Evolutionary conservation across 2,797 vertebrate genomes (phyloP), one percentile per base, ranked within the genome.

Genomic region (Zonotrichia albicollis): DNA sequence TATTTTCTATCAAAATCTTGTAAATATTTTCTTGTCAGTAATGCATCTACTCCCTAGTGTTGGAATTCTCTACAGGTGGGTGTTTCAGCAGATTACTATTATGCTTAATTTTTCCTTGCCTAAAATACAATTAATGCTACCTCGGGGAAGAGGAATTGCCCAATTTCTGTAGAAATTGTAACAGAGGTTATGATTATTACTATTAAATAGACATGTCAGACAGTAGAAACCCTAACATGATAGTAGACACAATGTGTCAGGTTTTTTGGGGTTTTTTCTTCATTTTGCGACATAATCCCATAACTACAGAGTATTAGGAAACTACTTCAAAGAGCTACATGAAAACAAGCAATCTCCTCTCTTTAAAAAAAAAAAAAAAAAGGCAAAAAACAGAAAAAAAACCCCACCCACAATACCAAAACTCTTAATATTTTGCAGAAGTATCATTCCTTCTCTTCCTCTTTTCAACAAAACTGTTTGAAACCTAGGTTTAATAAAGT

Each of bases 11-110:
- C 11, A 60, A 87, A 40, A 80, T 58, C 4, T 43, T 75, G 68
- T 8, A 64, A 90, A n/a, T 89, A 51, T 78, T 87, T 84, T 88
- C n/a, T 81, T 72, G 19, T 51, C 58, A 66, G 23, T 27, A 72
- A 68, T 46, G 23, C 7, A 43, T 40, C 43, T 80, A 51, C 23
- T 17, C 66, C 6, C 48, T 74, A 64, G 54, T 3, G 13, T 0
- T 26, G 14, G 22, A 68, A 43, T 85, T 83, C 75, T 60, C 58
- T 68, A 57, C 34, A 80, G 72, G 22, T 26, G 16, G 17, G 18
- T 75, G 16, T 68, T 83, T 74, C 30, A 5, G 26, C 5, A 87
- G 51, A 70, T 60, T 26, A 60, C 6, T 7, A 26, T 60, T 76
- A 38, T 25, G 43, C 3, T 81, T 11, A 70, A 64, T 7, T 26